phyloP scores from a whole-genome alignment of 2,888 invertebrate species.

The Melieria crassipennis region DNA sequence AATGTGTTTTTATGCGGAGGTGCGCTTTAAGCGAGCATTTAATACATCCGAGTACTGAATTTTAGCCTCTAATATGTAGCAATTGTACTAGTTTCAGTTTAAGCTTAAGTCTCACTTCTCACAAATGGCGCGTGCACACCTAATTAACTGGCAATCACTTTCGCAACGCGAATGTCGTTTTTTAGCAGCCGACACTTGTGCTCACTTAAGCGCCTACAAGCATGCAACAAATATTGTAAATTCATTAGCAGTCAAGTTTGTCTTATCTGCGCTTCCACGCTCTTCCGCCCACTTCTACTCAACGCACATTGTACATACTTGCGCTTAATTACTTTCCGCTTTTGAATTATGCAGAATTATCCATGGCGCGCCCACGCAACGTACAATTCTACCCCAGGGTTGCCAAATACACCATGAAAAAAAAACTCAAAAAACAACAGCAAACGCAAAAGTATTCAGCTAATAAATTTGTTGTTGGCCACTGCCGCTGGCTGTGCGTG shows the following conservation, averaged over 20 bases:
- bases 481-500: not conserved
- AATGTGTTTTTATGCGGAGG: no score
- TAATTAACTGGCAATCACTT: no score
- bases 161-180: no score
- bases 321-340: constrained; percentile 23
- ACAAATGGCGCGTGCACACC: no score
- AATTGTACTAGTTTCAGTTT: no score
- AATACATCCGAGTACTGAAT: no score
- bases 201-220: constrained; percentile 22
- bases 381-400: no score
- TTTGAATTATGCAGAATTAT: constrained; percentile 29
- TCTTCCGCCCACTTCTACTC: constrained; percentile 2
- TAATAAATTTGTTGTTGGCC: constrained; percentile 13
- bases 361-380: not conserved
- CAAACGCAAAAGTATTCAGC: not conserved
- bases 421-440: not conserved
- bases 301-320: constrained; percentile 1
- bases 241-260: constrained; percentile 18
- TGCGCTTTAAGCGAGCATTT: no score
- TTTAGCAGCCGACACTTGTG: no score
- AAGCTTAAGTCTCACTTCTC: no score
- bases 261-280: not conserved
- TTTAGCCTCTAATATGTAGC: no score
- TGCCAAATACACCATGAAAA: no score
- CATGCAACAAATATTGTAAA: constrained; percentile 27